Evolutionary conservation across 2,888 invertebrate genomes (phyloP).

Genomic region (Pachycephus smyrnensis): DNA sequence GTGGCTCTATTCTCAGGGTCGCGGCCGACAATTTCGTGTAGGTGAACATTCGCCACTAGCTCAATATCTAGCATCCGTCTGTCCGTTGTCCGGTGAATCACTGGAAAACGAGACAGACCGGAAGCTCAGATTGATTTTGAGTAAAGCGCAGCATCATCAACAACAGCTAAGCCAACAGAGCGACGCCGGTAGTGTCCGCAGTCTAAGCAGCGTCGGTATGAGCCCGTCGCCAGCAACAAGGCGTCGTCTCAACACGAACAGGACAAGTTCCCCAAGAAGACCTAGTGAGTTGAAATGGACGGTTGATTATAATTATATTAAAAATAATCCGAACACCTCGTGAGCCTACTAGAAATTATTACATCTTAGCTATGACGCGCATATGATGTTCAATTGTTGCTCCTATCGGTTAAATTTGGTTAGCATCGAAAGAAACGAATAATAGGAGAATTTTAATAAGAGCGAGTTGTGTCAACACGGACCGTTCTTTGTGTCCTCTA

Average conservation of each 20-base stretch:
- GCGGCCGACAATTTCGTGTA: slow-evolving; percentile 86
- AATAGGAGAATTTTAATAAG: neutral
- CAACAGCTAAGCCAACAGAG: slow-evolving; percentile 82
- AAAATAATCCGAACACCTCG: neutral
- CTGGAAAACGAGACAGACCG: slow-evolving; percentile 88
- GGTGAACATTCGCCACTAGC: slow-evolving; percentile 87
- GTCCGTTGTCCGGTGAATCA: slow-evolving; percentile 85
- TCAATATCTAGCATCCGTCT: slow-evolving; percentile 85
- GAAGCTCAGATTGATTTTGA: slow-evolving; percentile 85
- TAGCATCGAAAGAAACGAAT: neutral
- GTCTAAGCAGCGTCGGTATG: slow-evolving; percentile 55
- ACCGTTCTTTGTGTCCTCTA: slow-evolving; percentile 49
- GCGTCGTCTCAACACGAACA: slow-evolving; percentile 66
- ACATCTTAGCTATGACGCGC: slow-evolving; percentile 10
- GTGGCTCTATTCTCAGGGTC: slow-evolving; percentile 95
- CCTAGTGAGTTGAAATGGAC: slow-evolving; percentile 61
- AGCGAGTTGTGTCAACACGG: neutral
- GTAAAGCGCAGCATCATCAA: slow-evolving; percentile 92
- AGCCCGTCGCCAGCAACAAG: slow-evolving; percentile 68
- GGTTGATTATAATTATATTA: slow-evolving; percentile 5
- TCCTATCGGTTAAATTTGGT: neutral
- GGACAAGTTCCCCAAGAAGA: slow-evolving; percentile 68
- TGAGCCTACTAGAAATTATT: slow-evolving; percentile 4
- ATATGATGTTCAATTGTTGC: slow-evolving; percentile 12
- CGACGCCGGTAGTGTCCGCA: slow-evolving; percentile 53